Evolutionary conservation across 2,797 vertebrate genomes (phyloP).

Genomic region (Menidia menidia): DNA sequence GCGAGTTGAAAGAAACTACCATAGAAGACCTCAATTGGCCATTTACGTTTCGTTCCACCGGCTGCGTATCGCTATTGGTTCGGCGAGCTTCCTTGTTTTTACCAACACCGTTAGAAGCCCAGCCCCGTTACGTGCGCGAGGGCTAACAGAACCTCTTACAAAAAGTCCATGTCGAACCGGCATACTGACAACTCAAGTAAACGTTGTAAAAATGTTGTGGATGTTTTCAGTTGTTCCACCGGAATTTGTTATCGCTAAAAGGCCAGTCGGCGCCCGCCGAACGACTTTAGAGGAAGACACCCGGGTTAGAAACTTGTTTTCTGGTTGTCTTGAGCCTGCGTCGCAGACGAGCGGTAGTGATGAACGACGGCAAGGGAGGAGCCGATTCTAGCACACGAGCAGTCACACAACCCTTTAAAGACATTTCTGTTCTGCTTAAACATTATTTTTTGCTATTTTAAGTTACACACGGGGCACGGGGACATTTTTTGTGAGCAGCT

Average conservation of each 20-base stretch:
- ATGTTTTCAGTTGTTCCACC: not conserved
- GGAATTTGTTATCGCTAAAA: not conserved
- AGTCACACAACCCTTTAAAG: no score
- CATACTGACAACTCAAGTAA: not conserved
- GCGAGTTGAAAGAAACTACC: slow-evolving; percentile 25
- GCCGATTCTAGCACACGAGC: no score
- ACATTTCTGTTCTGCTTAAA: no score
- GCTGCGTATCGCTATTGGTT: slow-evolving; percentile 62
- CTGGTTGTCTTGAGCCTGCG: no score
- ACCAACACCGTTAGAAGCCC: slow-evolving; percentile 24
- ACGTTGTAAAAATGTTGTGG: not conserved
- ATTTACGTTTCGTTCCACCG: slow-evolving; percentile 26
- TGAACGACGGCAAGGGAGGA: no score
- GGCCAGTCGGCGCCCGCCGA: not conserved
- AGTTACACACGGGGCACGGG: no score
- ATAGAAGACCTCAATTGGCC: slow-evolving; percentile 60
- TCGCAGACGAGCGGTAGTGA: no score
- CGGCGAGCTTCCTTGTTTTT: slow-evolving; percentile 50
- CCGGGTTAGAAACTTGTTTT: not conserved
- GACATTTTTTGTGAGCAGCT: no score
- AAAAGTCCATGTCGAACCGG: not conserved
- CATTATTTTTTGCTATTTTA: no score
- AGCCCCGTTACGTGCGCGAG: slow-evolving; percentile 57
- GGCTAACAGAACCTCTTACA: slow-evolving; percentile 36
- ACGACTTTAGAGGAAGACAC: not conserved